Base-by-base conservation (phyloP, 30 jellyfish, hydroid and myxozoan species). In the Pseudorhiza aurosa region DNA sequence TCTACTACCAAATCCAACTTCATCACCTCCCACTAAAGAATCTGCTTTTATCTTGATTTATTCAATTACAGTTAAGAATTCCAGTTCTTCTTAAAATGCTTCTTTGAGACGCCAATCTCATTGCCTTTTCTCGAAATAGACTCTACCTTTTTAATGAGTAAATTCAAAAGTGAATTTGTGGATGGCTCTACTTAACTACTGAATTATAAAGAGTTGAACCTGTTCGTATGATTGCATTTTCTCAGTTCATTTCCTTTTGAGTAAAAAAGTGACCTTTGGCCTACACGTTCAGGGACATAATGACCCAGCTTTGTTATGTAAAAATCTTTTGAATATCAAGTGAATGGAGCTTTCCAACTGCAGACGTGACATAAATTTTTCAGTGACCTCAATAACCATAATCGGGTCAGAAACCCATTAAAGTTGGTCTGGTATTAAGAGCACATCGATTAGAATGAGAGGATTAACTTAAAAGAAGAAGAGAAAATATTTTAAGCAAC, bases 401-500 rank as follows among this genome's bases (percentile, higher is more conserved):
- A 53, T 53, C 67, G 36, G 2, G 36, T n/a, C 19, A 21, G 36
- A 53, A 19, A 19, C 67, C 67, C 12, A 39, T 39, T 39, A 39
- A 39, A 39, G 22, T 53, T 53, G 24, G 67, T 36, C 35, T 53
- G 37, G 67, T 15, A 53, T 17, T 53, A 53, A 21, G 67, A 6
- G 24, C 14, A 21, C 24, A 21, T 2, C 17, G 22, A 53, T 21
- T 12, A 53, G 35, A 36, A 53, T 53, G 30, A 53, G 24, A 4
- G 36, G 67, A 53, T 53, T 22, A 53, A 53, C 10, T 12, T 53
- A 53, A 12, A 33, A n/a, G 67, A 53, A 53, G 12, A 47, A 47
- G 62, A 17, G 62, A 8, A 47, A 53, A 53, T 7, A 53, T 53
- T n/a, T 53, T 53, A 53, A 53, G 67, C 5, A 53, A 53, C 67